Base-by-base conservation (phyloP, 2,888 invertebrate species). In the Drosophila ustulata region DNA sequence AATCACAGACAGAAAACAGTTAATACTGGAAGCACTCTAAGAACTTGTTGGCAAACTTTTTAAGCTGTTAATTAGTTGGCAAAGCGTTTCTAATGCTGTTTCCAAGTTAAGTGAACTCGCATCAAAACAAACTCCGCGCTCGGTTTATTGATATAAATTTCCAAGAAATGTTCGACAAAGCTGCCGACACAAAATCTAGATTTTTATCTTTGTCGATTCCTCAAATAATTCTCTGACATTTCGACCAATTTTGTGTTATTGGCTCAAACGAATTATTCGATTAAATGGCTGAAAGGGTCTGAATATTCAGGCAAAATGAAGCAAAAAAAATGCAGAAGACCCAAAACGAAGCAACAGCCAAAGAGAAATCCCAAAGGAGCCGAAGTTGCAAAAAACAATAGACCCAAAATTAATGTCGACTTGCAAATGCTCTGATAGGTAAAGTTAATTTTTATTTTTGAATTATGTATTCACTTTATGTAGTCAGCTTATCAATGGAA, bases 1-100 rank as follows among this genome's bases (percentile, higher is more conserved):
- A 89, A 83, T 80, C 81, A 73, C 87, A 86, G 87, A 85, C 89
- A 77, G 81, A 89, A 78, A 82, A 72, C 89, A 80, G 78, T 84
- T 82, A 79, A 76, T 78, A 61, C 75, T 49, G 47, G 18, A 9
- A 13, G 13, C 32, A 43, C 37, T 26, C 30, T 50, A 55, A 41
- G 43, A 81, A 64, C 58, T 46, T 47, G 46, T 71, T 67, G 55
- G 18, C 67, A 69, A 74, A 75, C 52, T 75, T 67, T 25, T 66
- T 70, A 50, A 79, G 76, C 73, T 62, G 88, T 74, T 87, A 87
- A 82, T 82, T 82, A 83, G 69, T 65, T 83, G 37, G 69, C 58
- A 81, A 87, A 82, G 69, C 81, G 84, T 70, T 82, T 68, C 71
- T 70, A 80, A 83, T 70, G 58, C 46, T 34, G 39, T 39, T 49